Percentiles rank a stretch among this genome's conserved stretches.
Evolutionary conservation across 2,888 invertebrate species (phyloP).

Genomic region (Carterocephalus palaemon): DNA sequence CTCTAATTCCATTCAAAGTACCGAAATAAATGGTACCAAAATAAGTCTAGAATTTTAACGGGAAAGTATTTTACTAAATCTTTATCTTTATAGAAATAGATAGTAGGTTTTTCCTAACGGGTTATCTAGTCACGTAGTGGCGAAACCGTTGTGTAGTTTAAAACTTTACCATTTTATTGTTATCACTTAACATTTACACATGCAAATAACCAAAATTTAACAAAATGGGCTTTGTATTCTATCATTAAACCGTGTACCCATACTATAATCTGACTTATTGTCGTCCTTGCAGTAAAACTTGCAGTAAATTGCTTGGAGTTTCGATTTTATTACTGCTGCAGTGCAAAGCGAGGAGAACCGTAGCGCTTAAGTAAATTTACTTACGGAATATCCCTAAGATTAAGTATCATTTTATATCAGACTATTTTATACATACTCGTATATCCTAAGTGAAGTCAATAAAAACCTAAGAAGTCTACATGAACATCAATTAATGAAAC

Average conservation of each 20-base stretch:
- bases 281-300: neutral
- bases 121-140: no score
- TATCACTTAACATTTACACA: no score
- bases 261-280: neutral
- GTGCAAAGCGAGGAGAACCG: neutral
- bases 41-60: constrained; percentile 9
- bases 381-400: constrained; percentile 3
- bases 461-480: no score
- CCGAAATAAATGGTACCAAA: neutral
- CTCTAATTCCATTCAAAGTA: constrained; percentile 9
- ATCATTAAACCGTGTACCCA: neutral
- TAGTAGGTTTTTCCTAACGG: no score
- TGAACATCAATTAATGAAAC: no score
- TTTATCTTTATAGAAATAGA: no score
- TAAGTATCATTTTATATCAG: constrained; percentile 5
- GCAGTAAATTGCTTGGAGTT: neutral
- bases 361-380: constrained; percentile 7
- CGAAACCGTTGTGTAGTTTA: no score
- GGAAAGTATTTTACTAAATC: neutral
- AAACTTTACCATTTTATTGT: no score
- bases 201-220: no score
- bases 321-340: constrained; percentile 2
- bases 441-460: no score
- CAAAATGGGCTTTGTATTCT: neutral
- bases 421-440: neutral